Base-by-base conservation (phyloP, 2,113 vertebrate species). In the Geococcyx californianus region DNA sequence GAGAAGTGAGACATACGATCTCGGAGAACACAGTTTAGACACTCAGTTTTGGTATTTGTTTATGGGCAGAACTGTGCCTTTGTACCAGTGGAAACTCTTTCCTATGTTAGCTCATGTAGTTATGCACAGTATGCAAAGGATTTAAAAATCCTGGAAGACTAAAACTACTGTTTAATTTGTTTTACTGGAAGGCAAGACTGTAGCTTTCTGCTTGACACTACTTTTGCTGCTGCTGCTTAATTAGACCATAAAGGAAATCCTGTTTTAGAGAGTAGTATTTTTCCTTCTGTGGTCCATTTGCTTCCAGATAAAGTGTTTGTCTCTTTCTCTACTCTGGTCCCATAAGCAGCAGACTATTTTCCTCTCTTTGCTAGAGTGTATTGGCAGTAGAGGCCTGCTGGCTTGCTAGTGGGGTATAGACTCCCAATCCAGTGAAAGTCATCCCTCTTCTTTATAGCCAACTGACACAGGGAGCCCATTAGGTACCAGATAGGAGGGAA, bases 11-110 rank as follows among this genome's bases (percentile, higher is more conserved):
- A 52, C 51, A 64, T 15, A 19, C 2, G 13, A 14, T 36, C 36
- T 49, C 33, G 28, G 47, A 29, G 47, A 38, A 47, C 59, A 11
- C 2, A 25, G 11, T 68, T 31, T 34, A n/a, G 58, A n/a, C 21
- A 38, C 4, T 18, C 40, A 31, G 2, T 72, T 7, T n/a, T 80
- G 68, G 24, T n/a, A 6, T 19, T 58, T 38, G 1, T 3, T 1
- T 49, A 3, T 15, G 51, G 3, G 4, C 19, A 36, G 51, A 36
- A 29, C 11, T 67, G 0, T 1, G 0, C n/a, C n/a, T 47, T 84
- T 6, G 4, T 62, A 69, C 6, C 7, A 2, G 16, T 12, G n/a
- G 42, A 40, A 55, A 29, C 13, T 51, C 40, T 60, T 67, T 64
- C 34, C 67, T 56, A 3, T 11, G 24, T 56, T 64, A 4, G 13